Percentiles rank a stretch among this genome's conserved stretches.
These are phyloP conservation scores for Chymomyza amoena DNA, from an alignment of 2,888 invertebrate species.

Conservation along the genomic window DNA sequence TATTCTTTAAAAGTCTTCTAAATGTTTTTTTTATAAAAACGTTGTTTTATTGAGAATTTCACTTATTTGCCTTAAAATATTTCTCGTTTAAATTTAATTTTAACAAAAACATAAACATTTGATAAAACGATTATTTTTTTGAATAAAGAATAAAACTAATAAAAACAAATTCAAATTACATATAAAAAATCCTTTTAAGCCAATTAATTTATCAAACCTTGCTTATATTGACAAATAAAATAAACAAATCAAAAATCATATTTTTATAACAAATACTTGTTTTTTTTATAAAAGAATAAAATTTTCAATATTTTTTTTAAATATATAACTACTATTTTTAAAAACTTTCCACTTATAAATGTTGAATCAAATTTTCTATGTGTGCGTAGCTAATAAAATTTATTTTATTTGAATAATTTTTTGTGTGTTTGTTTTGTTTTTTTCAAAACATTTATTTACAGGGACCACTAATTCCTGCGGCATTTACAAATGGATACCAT, in stretches of 20 bases:
- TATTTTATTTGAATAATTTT: conserved; percentile 67
- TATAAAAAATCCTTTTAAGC: background rate
- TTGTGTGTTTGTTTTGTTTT: conserved; percentile 56
- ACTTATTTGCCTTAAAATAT: too few species aligned
- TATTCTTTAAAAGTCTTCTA: too few species aligned
- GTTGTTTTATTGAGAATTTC: too few species aligned
- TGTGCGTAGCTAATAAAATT: conserved; percentile 51
- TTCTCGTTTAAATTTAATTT: too few species aligned
- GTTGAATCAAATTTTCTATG: conserved; percentile 44
- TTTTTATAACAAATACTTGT: background rate
- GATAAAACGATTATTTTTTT: too few species aligned
- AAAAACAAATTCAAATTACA: background rate
- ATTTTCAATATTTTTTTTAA: conserved; percentile 34
- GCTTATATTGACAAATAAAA: background rate
- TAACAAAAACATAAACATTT: too few species aligned
- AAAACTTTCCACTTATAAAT: conserved; percentile 47
- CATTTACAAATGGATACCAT: conserved; percentile 99
- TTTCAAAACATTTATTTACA: conserved; percentile 79
- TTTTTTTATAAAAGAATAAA: conserved; percentile 21
- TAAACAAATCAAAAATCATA: background rate
- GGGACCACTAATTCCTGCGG: conserved; percentile 98
- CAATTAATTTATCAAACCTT: background rate
- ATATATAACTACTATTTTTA: conserved; percentile 29
- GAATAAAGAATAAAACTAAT: background rate
- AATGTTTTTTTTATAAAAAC: too few species aligned